A percentile compares a stretch with the other conserved stretches of the same genome.
Conservation (phyloP, 2,888 invertebrate genomes). For the Camponotus fellah region DNA sequence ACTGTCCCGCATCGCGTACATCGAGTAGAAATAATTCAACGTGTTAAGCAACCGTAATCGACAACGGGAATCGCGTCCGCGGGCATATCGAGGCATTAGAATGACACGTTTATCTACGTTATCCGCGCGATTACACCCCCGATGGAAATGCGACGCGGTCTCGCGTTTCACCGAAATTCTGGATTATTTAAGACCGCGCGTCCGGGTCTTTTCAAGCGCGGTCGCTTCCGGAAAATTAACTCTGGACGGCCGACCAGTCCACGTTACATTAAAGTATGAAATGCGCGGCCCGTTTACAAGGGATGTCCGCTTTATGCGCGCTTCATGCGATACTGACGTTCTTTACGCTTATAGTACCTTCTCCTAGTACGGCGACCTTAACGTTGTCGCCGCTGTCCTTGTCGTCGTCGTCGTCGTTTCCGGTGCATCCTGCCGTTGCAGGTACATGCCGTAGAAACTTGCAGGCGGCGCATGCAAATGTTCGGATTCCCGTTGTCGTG, state of each 20-base stretch:
- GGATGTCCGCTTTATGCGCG: constrained; percentile 52
- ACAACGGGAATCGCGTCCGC: background rate
- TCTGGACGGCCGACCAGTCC: constrained; percentile 51
- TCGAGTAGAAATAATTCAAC: constrained; percentile 21
- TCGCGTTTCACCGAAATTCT: constrained; percentile 20
- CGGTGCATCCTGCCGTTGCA: constrained; percentile 20
- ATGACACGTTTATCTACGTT: constrained; percentile 34
- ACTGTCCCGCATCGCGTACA: background rate
- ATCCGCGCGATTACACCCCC: constrained; percentile 27
- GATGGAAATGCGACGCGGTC: constrained; percentile 31
- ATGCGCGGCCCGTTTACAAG: constrained; percentile 35
- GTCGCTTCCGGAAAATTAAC: constrained; percentile 69
- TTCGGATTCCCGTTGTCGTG: constrained; percentile 34
- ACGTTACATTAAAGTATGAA: constrained; percentile 59
- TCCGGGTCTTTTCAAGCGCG: constrained; percentile 39
- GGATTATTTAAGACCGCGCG: constrained; percentile 58
- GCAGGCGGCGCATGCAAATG: constrained; percentile 63
- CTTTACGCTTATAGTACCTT: constrained; percentile 52
- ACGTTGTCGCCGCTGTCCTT: constrained; percentile 36
- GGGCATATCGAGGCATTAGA: constrained; percentile 35
- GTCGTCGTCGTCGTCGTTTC: constrained; percentile 28
- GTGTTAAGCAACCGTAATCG: background rate
- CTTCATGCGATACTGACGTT: constrained; percentile 30
- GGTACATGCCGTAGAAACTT: constrained; percentile 53
- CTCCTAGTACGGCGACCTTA: constrained; percentile 59